Base-by-base conservation (phyloP, 2,797 vertebrate species). In the Salarias fasciatus region DNA sequence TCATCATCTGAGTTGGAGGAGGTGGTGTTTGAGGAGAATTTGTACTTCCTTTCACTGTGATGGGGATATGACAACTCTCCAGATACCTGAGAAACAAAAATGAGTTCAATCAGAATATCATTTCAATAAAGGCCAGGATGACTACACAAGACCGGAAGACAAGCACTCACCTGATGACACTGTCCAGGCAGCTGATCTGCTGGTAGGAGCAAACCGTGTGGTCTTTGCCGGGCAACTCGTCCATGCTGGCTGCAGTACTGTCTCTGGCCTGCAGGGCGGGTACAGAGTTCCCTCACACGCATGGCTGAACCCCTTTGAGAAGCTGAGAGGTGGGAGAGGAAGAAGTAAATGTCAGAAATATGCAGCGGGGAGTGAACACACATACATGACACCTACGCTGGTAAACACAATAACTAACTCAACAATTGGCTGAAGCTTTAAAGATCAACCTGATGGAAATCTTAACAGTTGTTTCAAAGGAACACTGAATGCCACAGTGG, bases 151-250 rank as follows among this genome's bases (percentile, higher is more conserved):
- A 9, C 35, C 33, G 6, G 9, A 35, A 9, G 33, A 6, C 9
- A 33, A 9, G 33, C 33, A 8, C 52, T 60, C 45, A 90, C 97
- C 97, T 95, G 83, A 99, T 95, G 67, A 99, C 96, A 1, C 95
- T 93, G 82, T 99, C 96, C 42, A 99, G 90, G 79, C 96, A 98
- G 85, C 94, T 99, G 49, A 99, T 97, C 85, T 98, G 97, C 83
- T 99, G 97, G 70, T 99, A 99, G 35, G 96, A 99, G 88, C 95
- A 95, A 0, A 92, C 65, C 0, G 93, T 92, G 44, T 94, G 96
- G 29, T 93, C 92, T 86, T 92, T 96, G 84, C 86, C 94, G 72
- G 91, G 81, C 41, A 94, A 46, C 38, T 95, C 94, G 52, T 97
- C 95, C 1, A 82, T 58, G 56, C 64, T 71, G 45, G 69, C 73